These are phyloP conservation scores for Siphonodentalium dalli DNA, from an alignment of 2,888 invertebrate species.

Conservation along the genomic window DNA sequence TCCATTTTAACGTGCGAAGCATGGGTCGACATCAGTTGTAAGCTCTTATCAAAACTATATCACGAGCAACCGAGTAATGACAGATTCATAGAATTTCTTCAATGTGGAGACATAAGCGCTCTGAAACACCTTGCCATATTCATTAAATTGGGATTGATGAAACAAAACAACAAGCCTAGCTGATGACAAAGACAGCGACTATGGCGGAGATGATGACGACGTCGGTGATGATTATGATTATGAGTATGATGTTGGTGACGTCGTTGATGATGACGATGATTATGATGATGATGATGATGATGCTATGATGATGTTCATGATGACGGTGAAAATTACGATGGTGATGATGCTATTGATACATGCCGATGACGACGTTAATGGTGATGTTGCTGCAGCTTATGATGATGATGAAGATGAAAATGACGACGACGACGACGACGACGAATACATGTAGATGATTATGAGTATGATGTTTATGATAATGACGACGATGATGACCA, in stretches of 20 bases:
- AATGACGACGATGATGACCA: constrained; percentile 12
- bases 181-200: neutral
- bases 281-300: constrained; percentile 18
- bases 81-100: too few relatives aligned
- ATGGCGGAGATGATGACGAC: constrained; percentile 2
- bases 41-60: too few relatives aligned
- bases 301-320: constrained; percentile 14
- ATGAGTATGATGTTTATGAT: constrained; percentile 16
- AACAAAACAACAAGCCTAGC: too few relatives aligned
- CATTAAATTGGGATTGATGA: too few relatives aligned
- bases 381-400: constrained; percentile 8
- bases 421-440: constrained; percentile 7
- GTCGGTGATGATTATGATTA: constrained; percentile 14
- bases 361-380: constrained; percentile 1
- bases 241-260: constrained; percentile 6
- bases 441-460: constrained; percentile 2
- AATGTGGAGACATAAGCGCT: too few relatives aligned
- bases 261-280: constrained; percentile 13
- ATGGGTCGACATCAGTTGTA: too few relatives aligned
- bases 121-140: too few relatives aligned
- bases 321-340: constrained; percentile 5
- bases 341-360: constrained; percentile 5
- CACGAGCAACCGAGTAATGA: too few relatives aligned
- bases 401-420: constrained; percentile 18
- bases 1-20: too few relatives aligned